Percentiles rank a stretch among this genome's conserved stretches.
phyloP scores from a whole-genome alignment of 2,113 vertebrate genomes.

The Scytalopus superciliaris region DNA sequence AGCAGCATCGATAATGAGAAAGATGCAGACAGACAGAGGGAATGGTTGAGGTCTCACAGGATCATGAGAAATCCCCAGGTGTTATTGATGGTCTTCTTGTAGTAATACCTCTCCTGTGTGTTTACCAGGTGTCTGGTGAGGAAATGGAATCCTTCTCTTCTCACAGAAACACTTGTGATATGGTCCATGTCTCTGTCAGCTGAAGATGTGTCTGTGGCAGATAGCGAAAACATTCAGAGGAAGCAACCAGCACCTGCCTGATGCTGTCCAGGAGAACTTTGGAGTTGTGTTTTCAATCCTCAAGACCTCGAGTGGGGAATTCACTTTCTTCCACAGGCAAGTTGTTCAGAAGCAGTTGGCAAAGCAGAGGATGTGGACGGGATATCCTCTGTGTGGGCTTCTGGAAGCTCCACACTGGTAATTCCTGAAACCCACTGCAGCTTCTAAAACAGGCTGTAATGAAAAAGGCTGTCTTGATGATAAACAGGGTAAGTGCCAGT shows the following conservation, averaged over 20 bases:
- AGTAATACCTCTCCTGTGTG: not conserved
- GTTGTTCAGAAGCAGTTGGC: not conserved
- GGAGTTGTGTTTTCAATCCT: not conserved
- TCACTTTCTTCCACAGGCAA: not conserved
- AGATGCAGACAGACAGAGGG: not conserved
- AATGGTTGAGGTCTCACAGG: not conserved
- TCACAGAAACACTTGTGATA: not conserved
- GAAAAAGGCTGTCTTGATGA: not conserved
- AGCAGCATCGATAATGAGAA: not conserved
- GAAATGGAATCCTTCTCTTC: not conserved
- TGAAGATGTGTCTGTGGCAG: not conserved
- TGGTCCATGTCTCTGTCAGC: rapidly evolving
- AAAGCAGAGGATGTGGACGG: not conserved
- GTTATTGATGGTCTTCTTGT: not conserved
- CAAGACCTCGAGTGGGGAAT: not conserved
- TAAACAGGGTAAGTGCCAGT: not conserved
- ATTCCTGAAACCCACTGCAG: not conserved
- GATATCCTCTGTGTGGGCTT: not conserved
- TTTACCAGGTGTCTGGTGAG: not conserved
- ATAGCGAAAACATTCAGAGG: not conserved
- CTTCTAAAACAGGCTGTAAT: not conserved
- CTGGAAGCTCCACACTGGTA: not conserved
- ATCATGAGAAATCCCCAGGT: not conserved
- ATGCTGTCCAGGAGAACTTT: not conserved
- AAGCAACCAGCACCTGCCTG: not conserved